Evolutionary conservation across 2,888 invertebrate species (phyloP).

Genomic region (Nephrotoma flavescens): DNA sequence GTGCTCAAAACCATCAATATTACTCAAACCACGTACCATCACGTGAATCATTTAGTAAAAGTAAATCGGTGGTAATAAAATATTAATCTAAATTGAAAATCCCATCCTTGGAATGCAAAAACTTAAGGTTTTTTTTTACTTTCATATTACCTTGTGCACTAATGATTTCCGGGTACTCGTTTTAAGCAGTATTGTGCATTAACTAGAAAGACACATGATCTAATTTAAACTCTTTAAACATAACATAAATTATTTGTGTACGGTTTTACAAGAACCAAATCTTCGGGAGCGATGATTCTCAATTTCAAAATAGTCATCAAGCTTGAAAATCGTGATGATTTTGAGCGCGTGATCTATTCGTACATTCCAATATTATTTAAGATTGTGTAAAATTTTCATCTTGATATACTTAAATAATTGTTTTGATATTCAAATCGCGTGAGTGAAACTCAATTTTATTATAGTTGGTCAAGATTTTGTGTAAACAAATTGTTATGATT

Average conservation of each 20-base stretch:
- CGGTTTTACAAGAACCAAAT: too few species aligned
- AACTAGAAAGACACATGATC: background rate
- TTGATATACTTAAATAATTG: background rate
- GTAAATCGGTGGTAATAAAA: background rate
- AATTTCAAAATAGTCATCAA: background rate
- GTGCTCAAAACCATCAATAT: background rate
- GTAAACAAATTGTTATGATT: background rate
- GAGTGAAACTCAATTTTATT: background rate
- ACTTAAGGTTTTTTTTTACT: background rate
- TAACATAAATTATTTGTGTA: too few species aligned
- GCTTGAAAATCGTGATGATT: background rate
- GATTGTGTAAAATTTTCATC: background rate
- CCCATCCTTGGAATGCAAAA: background rate
- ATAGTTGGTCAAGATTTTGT: background rate
- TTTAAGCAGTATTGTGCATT: background rate
- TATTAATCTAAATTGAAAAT: background rate
- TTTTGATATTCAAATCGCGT: background rate
- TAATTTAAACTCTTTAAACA: background rate
- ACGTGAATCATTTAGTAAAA: background rate
- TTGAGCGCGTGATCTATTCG: background rate
- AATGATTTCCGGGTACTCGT: background rate
- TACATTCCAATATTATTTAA: background rate
- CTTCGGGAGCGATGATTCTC: background rate
- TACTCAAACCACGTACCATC: background rate
- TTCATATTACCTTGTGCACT: background rate